Evolutionary conservation across 2,888 invertebrate genomes (phyloP).

Genomic region (Orthosia gracilis): DNA sequence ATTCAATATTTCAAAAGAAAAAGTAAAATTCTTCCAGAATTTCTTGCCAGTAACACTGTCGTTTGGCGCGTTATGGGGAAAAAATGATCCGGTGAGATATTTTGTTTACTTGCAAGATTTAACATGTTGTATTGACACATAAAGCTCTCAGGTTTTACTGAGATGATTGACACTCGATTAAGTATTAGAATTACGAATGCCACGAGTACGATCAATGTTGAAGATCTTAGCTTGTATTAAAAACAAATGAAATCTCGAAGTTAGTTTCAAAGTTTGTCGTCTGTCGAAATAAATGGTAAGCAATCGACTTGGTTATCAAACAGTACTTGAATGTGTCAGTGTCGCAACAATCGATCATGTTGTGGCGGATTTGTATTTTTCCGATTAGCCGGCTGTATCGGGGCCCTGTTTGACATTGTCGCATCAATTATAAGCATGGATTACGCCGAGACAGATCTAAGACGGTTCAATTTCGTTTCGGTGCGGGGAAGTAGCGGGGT

Average conservation of each 20-base stretch:
- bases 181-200: conserved; percentile 6
- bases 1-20: conserved; percentile 89
- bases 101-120: conserved; percentile 59
- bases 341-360: conserved; percentile 87
- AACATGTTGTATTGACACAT: conserved; percentile 25
- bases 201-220: conserved; percentile 7
- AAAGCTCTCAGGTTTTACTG: conserved; percentile 12
- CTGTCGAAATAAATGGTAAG: conserved; percentile 55
- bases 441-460: conserved; percentile 89
- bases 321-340: conserved; percentile 64
- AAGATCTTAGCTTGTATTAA: conserved; percentile 18
- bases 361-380: conserved; percentile 88
- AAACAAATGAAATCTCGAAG: conserved; percentile 19
- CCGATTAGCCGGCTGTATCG: conserved; percentile 86
- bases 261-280: conserved; percentile 25
- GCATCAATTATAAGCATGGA: conserved; percentile 91
- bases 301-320: conserved; percentile 64
- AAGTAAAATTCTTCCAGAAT: conserved; percentile 84
- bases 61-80: conserved; percentile 73
- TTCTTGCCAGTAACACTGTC: conserved; percentile 80
- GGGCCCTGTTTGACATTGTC: conserved; percentile 88
- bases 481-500: conserved; percentile 62
- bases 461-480: conserved; percentile 88
- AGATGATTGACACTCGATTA: conserved; percentile 25
- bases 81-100: conserved; percentile 51